phyloP scores from a whole-genome alignment of 2,797 vertebrate genomes.

The Semaprochilodus insignis region DNA sequence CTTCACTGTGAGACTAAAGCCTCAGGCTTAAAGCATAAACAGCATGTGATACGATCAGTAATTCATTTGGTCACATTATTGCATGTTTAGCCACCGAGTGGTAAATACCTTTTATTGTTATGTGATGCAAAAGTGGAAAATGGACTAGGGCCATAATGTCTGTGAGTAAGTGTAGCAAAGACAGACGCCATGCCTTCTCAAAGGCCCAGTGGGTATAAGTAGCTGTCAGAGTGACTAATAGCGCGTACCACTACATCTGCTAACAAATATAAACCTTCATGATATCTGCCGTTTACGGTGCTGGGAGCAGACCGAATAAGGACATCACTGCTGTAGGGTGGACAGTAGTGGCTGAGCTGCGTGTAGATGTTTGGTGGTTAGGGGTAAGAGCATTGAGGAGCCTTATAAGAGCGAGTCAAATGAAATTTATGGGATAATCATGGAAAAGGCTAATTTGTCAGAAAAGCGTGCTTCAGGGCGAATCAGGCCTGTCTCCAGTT shows the following conservation, averaged over 20 bases:
- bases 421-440: conserved; percentile 2
- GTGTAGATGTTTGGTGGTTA: conserved; percentile 17
- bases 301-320: conserved; percentile 61
- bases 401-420: conserved; percentile 16
- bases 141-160: conserved; percentile 58
- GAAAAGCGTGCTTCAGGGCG: neutral
- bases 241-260: conserved; percentile 66
- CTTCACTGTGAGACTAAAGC: neutral
- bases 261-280: conserved; percentile 67
- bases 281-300: conserved; percentile 67
- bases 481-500: neutral
- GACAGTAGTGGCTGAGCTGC: conserved; percentile 11
- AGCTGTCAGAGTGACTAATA: conserved; percentile 73
- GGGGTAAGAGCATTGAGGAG: neutral
- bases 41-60: neutral
- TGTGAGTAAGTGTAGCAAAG: conserved; percentile 55
- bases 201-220: conserved; percentile 63
- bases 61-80: conserved; percentile 13
- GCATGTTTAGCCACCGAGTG: conserved; percentile 2
- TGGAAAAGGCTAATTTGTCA: neutral
- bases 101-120: conserved; percentile 35
- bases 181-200: conserved; percentile 58
- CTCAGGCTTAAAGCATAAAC: neutral
- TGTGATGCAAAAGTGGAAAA: conserved; percentile 56
- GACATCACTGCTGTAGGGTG: conserved; percentile 41